Conservation (phyloP, 2,888 invertebrate species). For the Pyrrhia umbra region DNA sequence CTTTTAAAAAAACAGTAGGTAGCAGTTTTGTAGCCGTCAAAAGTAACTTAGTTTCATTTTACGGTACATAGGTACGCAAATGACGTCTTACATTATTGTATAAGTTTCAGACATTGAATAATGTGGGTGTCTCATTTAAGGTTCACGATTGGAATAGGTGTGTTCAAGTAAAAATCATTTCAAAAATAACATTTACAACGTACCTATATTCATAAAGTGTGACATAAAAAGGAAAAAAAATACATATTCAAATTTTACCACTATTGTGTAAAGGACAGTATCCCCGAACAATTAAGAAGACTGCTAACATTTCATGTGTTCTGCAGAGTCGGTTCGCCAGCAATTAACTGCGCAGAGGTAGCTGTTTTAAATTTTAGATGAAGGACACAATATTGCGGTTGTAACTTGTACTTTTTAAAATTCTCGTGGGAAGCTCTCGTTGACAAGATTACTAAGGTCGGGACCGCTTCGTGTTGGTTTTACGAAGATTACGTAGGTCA, state of each 20-base stretch:
- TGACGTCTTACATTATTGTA: background rate
- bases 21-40: slow-evolving; percentile 21
- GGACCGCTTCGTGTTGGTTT: slow-evolving; percentile 28
- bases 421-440: slow-evolving; percentile 62
- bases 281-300: slow-evolving; percentile 29
- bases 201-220: background rate
- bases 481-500: slow-evolving; percentile 20
- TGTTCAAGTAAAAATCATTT: background rate
- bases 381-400: slow-evolving; percentile 69
- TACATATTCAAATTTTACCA: slow-evolving; percentile 24
- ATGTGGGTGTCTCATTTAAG: background rate
- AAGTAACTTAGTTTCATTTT: slow-evolving; percentile 32
- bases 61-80: background rate
- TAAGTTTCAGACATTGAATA: background rate
- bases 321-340: slow-evolving; percentile 56
- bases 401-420: slow-evolving; percentile 68
- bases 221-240: slow-evolving; percentile 11
- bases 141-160: slow-evolving; percentile 9
- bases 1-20: slow-evolving; percentile 22
- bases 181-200: background rate
- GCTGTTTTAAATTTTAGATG: slow-evolving; percentile 73
- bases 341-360: slow-evolving; percentile 68
- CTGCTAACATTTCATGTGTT: slow-evolving; percentile 32
- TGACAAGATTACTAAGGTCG: slow-evolving; percentile 49
- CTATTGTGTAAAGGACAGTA: slow-evolving; percentile 26